Base-by-base conservation (phyloP, 2,113 vertebrate species). In the Xenopus laevis region DNA sequence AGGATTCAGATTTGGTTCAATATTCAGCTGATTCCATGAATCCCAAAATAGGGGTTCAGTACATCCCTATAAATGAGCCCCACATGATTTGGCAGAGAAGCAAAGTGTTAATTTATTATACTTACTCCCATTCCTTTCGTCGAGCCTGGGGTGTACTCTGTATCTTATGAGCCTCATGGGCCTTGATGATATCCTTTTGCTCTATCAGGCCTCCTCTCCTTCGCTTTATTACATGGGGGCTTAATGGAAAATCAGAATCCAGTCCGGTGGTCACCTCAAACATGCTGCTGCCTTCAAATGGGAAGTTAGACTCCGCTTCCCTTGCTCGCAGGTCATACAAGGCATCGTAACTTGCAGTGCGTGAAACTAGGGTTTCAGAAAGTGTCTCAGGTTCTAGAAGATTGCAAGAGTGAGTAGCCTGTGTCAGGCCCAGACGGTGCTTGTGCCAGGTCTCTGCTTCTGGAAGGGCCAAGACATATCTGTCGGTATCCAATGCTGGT, bases 111-210 rank as follows among this genome's bases (percentile, higher is more conserved):
- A 40, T 40, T 3, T 9, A 40, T 40, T 40, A 4, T 90, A 97
- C 96, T 98, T 86, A 98, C 97, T 99, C 96, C 97, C 96, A 98
- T 81, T 98, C 96, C 83, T 98, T 98, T 85, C 97, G 94, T 47
- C 92, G 85, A 0, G 97, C 97, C 83, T 99, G 96, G 0, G 97
- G 96, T 2, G 97, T 99, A 89, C 96, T 98, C 82, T 98, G 96
- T 81, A 98, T 95, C 91, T 99, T 99, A 83, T 99, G 96, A 0
- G 96, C 96, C 79, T 98, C 89, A 12, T 98, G 97, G 0, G 97
- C 97, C 83, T 96, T 98, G 85, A 99, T 89, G 30, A 98, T 97
- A 86, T 99, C 97, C 78, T 89, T 91, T 87, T 98, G 96, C 71
- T 99, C 97, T 0, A 99, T 96, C 74, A 98, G 88, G 11, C 95